These are phyloP conservation scores for Artibeus lituratus DNA, from an alignment of 2,797 vertebrate genomes.

Conservation along the genomic window DNA sequence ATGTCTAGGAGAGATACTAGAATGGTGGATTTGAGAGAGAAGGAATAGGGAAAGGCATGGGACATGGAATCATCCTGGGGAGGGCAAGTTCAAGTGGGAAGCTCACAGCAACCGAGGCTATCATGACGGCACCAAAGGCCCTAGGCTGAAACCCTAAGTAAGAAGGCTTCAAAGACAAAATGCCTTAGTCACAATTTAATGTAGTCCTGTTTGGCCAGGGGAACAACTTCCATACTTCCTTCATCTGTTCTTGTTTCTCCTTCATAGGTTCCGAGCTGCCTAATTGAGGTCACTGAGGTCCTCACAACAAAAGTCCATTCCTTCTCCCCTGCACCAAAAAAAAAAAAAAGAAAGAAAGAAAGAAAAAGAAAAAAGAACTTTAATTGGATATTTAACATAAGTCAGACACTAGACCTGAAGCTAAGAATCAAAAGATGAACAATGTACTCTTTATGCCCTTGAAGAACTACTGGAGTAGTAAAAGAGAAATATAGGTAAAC, in stretches of 20 bases:
- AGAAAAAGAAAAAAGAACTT: background rate
- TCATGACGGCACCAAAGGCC: background rate
- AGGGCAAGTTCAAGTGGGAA: background rate
- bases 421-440: background rate
- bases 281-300: background rate
- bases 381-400: background rate
- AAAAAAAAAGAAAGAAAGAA: no score
- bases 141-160: background rate
- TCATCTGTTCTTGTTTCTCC: background rate
- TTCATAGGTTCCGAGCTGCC: background rate
- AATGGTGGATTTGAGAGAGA: background rate
- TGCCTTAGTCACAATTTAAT: background rate
- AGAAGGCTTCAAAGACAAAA: background rate
- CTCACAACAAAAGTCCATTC: background rate
- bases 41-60: background rate
- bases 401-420: background rate
- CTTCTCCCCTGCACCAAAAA: background rate
- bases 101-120: background rate
- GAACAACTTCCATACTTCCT: background rate
- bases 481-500: background rate
- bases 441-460: background rate
- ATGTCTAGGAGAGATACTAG: background rate
- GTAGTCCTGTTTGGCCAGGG: background rate
- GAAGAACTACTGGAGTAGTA: background rate
- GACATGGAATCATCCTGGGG: background rate